Base-by-base conservation (phyloP, 1,140 invertebrate species). In the Marisa cornuarietis region DNA sequence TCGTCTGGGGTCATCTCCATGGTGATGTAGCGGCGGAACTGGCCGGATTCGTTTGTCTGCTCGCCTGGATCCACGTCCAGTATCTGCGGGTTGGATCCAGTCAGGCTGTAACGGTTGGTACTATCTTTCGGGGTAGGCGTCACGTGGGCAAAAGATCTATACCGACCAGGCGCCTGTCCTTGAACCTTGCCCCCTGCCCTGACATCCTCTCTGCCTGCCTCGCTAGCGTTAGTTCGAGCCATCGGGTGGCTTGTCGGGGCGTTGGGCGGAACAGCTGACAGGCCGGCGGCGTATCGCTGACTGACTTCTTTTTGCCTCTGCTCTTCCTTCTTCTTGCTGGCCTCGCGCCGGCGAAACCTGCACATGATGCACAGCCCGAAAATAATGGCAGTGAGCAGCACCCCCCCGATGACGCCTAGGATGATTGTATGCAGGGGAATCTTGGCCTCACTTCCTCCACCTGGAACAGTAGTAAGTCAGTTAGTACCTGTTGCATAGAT, bases 101-200 rank as follows among this genome's bases (percentile, higher is more conserved):
- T 83, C 58, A 83, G 65, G 78, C 86, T 87, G 80, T 86, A 85
- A 22, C 86, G 78, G 65, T 85, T 83, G 16, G 74, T 61, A 51
- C 79, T 79, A n/a, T 85, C 82, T 58, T n/a, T 78, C 22, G n/a
- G 73, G n/a, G 22, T 71, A 18, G 49, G 79, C 68, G 66, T 52
- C 79, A 84, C 79, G 51, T 82, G 81, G 49, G 82, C 79, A 42
- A 81, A 81, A 51, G 80, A 74, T 69, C 77, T 63, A 52, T 81
- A 81, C 49, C 78, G 77, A 58, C 73, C 76, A 26, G 73, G 71
- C 31, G 77, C 71, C 26, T 58, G 68, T 61, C 77, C 77, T 31
- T 62, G 68, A 69, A 49, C 73, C 66, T 77, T 63, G 18, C 77
- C 72, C 26, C 81, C 76, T 7, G 74, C 80, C 24, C 79, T 22